These are phyloP conservation scores for Prietella phreatophila DNA, from an alignment of 2,113 vertebrate species.

Conservation along the genomic window DNA sequence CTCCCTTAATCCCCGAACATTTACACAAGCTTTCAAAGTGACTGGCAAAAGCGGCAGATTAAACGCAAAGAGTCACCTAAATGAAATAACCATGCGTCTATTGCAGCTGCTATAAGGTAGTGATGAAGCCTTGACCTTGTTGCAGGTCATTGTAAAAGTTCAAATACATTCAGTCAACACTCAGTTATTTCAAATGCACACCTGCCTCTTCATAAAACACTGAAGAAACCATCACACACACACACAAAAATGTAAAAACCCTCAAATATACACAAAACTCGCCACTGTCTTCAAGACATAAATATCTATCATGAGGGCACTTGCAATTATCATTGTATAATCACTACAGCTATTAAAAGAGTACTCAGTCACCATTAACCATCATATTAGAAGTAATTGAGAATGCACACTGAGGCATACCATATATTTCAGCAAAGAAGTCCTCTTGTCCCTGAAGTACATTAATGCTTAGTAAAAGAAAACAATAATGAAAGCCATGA, in stretches of 20 bases:
- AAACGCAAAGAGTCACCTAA: conserved; percentile 39
- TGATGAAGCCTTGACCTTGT: conserved; percentile 45
- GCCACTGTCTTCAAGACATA: conserved; percentile 66
- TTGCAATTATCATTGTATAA: conserved; percentile 71
- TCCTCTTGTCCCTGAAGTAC: conserved; percentile 56
- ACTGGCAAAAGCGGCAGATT: conserved; percentile 35
- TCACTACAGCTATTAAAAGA: conserved; percentile 72
- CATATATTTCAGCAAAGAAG: conserved; percentile 61
- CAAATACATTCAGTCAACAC: conserved; percentile 69
- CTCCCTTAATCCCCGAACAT: conserved; percentile 23
- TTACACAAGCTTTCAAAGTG: conserved; percentile 46
- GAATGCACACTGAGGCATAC: conserved; percentile 70
- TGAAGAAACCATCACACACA: conserved; percentile 59
- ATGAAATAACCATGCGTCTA: conserved; percentile 50
- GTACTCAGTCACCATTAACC: conserved; percentile 67
- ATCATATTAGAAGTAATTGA: conserved; percentile 64
- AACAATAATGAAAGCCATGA: conserved; percentile 26
- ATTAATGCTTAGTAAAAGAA: conserved; percentile 52
- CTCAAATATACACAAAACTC: conserved; percentile 63
- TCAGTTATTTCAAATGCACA: conserved; percentile 42
- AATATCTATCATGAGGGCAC: conserved; percentile 70
- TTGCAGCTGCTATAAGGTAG: conserved; percentile 50
- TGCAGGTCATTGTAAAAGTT: conserved; percentile 50
- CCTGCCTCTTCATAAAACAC: conserved; percentile 58
- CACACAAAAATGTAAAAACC: conserved; percentile 43